Evolutionary conservation across 2,888 invertebrate genomes (phyloP), one percentile per base, ranked within the genome.

Genomic region (Netelia inedita): DNA sequence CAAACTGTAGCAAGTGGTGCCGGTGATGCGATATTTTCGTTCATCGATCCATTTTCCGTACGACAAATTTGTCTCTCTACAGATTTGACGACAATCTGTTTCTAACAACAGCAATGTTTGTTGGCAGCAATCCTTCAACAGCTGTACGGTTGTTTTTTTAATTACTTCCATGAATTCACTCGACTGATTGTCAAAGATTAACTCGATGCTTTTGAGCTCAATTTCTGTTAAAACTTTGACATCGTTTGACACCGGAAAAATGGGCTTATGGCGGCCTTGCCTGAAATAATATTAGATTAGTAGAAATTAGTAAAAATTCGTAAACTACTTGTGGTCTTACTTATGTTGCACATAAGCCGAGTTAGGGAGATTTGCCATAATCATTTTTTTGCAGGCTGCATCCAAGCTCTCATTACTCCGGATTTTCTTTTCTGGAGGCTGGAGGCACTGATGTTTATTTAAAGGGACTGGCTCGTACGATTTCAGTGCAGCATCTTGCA

Each of bases 1-100:
- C 14, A 89, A 59, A 35, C 63, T 61, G 59, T 89, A 89, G 55
- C 89, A 88, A 35, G 66, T 85, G 11, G 87, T 80, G 2, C 87
- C 88, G 69, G 88, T 88, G 43, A 87, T 85, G 9, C 86, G 74
- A 61, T 59, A 84, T 66, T 76, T 50, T 43, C 87, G 66, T 43
- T 87, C 83, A 19, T 79, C 59, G 11, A 73, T 53, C 87, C 88
- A 88, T 61, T 61, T 61, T 35, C 53, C 43, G 8, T 76, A 66
- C 80, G 66, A 86, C 68, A 68, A 21, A 16, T 68, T 68, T 21
- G 68, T 68, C 68, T 68, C 68, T 68, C 68, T 68, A 68, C 68
- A 68, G 21, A 68, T 46, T 68, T 68, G 2, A n/a, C 50, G 68
- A 68, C 68, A 68, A 43, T 68, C 68, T 68, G 50, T 68, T 68